Conservation (phyloP, 2,888 invertebrate species). For the Pseudococcus jackbeardsleyi region DNA sequence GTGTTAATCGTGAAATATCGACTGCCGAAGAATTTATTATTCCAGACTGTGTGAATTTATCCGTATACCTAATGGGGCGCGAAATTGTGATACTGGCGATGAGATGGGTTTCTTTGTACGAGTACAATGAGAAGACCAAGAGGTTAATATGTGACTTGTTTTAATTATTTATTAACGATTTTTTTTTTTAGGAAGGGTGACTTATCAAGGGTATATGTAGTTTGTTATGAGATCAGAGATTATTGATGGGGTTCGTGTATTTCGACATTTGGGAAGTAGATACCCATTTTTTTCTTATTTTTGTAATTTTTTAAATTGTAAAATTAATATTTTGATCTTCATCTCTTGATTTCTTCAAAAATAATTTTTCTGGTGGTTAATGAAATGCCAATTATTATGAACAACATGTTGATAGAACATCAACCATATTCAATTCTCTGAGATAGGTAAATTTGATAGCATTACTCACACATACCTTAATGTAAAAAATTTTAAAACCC, state of each 20-base stretch:
- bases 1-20: constrained; percentile 39
- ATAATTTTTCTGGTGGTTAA: too few relatives aligned
- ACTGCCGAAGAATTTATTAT: constrained; percentile 17
- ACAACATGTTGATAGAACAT: too few relatives aligned
- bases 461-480: too few relatives aligned
- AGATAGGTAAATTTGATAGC: too few relatives aligned
- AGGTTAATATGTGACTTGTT: constrained; percentile 2
- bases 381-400: too few relatives aligned
- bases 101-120: not conserved
- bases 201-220: not conserved
- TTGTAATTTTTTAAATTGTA: too few relatives aligned
- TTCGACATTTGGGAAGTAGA: not conserved
- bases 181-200: not conserved
- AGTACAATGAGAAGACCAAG: not conserved
- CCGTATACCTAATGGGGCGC: not conserved
- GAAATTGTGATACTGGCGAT: constrained; percentile 27
- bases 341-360: too few relatives aligned
- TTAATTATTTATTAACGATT: constrained; percentile 1
- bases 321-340: too few relatives aligned
- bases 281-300: too few relatives aligned
- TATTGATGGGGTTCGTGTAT: not conserved
- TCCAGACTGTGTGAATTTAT: constrained; percentile 15
- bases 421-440: too few relatives aligned
- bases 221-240: not conserved
- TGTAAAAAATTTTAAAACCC: too few relatives aligned